Percentiles rank a stretch among this genome's conserved stretches.
Conservation (phyloP, 2,888 invertebrate genomes). For the Perizoma affinitatum region DNA sequence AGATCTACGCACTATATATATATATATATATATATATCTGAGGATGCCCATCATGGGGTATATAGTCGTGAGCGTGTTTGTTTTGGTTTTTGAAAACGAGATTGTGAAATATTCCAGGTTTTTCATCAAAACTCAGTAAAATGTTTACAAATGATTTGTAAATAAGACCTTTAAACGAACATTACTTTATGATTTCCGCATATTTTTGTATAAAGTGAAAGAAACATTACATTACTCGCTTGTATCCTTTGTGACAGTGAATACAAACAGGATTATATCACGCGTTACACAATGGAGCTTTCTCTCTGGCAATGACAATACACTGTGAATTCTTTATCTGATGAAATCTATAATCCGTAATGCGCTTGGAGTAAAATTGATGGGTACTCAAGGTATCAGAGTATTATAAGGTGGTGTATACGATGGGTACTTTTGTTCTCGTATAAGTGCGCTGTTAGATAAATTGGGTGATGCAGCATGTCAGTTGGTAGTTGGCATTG, state of each 20-base stretch:
- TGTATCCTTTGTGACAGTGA: slow-evolving; percentile 18
- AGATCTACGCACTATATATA: too few species aligned
- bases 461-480: too few species aligned
- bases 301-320: slow-evolving; percentile 35
- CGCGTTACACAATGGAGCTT: slow-evolving; percentile 36
- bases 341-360: slow-evolving; percentile 17
- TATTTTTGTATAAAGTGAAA: slow-evolving; percentile 7
- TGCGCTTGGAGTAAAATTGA: not conserved
- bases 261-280: slow-evolving; percentile 27
- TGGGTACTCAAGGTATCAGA: slow-evolving; percentile 2
- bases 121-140: too few species aligned
- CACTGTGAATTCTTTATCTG: slow-evolving; percentile 16
- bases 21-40: too few species aligned
- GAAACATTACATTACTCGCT: slow-evolving; percentile 7
- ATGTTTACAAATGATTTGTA: too few species aligned
- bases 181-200: slow-evolving; percentile 12
- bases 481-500: too few species aligned
- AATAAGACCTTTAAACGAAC: too few species aligned
- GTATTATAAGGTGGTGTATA: not conserved
- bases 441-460: too few species aligned
- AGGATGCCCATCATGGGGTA: too few species aligned
- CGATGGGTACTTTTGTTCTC: not conserved
- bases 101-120: too few species aligned
- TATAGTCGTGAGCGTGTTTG: too few species aligned
- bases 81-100: too few species aligned